A percentile compares a stretch with the other conserved stretches of the same genome.
Evolutionary conservation across 2,888 invertebrate genomes (phyloP).

Genomic region (Mantis religiosa): DNA sequence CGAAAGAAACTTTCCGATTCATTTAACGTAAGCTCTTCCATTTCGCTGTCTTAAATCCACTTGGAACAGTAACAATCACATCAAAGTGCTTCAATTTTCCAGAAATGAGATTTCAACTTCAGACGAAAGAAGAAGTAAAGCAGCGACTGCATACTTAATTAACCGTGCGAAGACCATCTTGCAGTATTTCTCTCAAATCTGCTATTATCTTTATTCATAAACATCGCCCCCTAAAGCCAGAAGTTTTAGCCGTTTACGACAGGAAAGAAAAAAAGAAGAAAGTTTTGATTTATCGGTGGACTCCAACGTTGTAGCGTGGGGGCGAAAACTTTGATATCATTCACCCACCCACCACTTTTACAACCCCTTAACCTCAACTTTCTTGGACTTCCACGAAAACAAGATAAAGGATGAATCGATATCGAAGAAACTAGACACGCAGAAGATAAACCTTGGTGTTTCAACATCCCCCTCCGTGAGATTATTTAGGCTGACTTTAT

Average conservation of each 20-base stretch:
- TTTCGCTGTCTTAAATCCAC: too few relatives aligned
- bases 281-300: not conserved
- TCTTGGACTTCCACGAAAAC: not conserved
- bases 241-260: not conserved
- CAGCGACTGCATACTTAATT: too few relatives aligned
- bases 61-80: too few relatives aligned
- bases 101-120: too few relatives aligned
- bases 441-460: not conserved
- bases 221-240: not conserved
- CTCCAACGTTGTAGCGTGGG: not conserved
- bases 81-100: too few relatives aligned
- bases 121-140: too few relatives aligned
- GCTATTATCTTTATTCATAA: not conserved
- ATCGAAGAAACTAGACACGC: not conserved
- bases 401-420: not conserved
- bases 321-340: not conserved
- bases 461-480: not conserved
- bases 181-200: not conserved
- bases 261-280: not conserved
- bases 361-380: not conserved
- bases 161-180: not conserved
- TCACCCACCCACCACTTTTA: not conserved
- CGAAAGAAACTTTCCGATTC: too few relatives aligned
- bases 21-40: too few relatives aligned
- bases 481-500: not conserved